Conservation (phyloP, 2,888 invertebrate species). For the Odontomyia ornata region DNA sequence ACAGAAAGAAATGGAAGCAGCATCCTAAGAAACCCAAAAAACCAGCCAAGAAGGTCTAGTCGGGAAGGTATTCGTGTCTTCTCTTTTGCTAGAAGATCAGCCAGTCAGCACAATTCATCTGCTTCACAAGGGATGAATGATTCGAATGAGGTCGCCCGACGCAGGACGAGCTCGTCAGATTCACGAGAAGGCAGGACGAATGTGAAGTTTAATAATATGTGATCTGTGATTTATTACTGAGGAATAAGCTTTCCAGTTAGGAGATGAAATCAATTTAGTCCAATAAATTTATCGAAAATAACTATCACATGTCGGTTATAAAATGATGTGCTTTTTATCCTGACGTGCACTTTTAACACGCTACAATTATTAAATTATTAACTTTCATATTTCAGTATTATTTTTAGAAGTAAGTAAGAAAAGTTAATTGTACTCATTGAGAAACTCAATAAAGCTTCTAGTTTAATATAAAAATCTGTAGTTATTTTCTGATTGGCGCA, state of each 20-base stretch:
- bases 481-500: too few relatives aligned
- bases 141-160: neutral
- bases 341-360: too few relatives aligned
- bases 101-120: neutral
- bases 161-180: neutral
- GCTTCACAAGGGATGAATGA: neutral
- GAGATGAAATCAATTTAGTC: neutral
- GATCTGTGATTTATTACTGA: conserved; percentile 47
- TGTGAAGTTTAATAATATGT: conserved; percentile 49
- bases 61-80: neutral
- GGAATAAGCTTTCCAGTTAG: conserved; percentile 13
- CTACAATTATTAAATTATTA: conserved; percentile 14
- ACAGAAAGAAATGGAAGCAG: neutral
- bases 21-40: conserved; percentile 3
- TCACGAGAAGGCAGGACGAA: conserved; percentile 14
- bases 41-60: neutral
- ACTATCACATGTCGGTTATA: neutral
- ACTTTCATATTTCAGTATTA: conserved; percentile 30
- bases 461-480: neutral
- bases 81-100: neutral
- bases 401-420: neutral
- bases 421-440: conserved; percentile 6
- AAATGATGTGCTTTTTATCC: neutral
- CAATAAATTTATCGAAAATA: neutral
- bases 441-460: conserved; percentile 27